Evolutionary conservation across 1,140 invertebrate species (phyloP).

Genomic region (Apis florea): DNA sequence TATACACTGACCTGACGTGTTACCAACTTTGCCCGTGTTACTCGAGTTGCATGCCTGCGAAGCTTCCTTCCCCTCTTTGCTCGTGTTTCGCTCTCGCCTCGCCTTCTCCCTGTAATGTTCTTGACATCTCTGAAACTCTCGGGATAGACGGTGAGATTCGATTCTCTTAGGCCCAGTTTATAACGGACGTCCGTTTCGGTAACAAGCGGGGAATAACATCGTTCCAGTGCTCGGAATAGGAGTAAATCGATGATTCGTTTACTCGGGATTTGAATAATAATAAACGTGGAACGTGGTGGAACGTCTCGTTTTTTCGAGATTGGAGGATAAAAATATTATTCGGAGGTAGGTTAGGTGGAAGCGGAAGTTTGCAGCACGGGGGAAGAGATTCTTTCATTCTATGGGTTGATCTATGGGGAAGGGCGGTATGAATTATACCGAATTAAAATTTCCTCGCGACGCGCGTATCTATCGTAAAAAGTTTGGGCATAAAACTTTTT

Average conservation of each 20-base stretch:
- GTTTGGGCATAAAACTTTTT: neutral
- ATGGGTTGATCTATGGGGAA: neutral
- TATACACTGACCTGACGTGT: conserved; percentile 37
- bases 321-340: too few species aligned
- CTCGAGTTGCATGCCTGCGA: conserved; percentile 19
- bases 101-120: conserved; percentile 2
- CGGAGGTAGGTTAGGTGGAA: too few species aligned
- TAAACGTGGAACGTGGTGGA: too few species aligned
- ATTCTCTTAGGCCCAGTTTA: conserved; percentile 16
- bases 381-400: neutral
- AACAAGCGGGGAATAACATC: neutral
- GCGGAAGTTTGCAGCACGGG: neutral
- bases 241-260: neutral
- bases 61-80: neutral
- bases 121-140: conserved; percentile 18
- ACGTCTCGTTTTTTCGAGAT: too few species aligned
- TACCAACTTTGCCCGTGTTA: conserved; percentile 29
- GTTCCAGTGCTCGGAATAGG: neutral
- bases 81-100: neutral
- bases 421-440: neutral
- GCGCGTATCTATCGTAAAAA: too few species aligned
- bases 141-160: neutral
- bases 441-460: conserved; percentile 16
- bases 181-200: neutral
- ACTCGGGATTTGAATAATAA: too few species aligned